A percentile compares a stretch with the other conserved stretches of the same genome.
Evolutionary conservation across 2,888 invertebrate species (phyloP).

Genomic region (Escarpia spicata): DNA sequence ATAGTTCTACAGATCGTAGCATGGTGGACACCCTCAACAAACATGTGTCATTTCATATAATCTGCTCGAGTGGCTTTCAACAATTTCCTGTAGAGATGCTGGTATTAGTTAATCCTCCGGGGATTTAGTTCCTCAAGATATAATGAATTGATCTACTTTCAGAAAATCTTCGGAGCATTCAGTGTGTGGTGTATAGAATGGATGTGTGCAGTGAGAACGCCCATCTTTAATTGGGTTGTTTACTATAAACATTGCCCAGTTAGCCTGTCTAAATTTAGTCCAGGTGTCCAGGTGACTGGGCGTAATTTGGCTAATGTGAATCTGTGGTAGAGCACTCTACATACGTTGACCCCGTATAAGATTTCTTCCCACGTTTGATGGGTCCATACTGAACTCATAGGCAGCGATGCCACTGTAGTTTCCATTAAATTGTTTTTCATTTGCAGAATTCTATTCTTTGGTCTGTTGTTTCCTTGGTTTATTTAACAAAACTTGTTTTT

Average conservation of each 20-base stretch:
- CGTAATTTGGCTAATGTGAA: not conserved
- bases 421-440: too few species aligned
- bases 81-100: not conserved
- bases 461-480: too few species aligned
- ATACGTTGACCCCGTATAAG: not conserved
- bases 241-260: not conserved
- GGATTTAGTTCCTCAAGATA: not conserved
- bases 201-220: not conserved
- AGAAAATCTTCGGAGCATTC: not conserved
- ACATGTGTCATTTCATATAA: not conserved
- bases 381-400: not conserved
- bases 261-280: not conserved
- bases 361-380: not conserved
- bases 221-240: constrained; percentile 5
- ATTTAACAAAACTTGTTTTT: too few species aligned
- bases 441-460: too few species aligned
- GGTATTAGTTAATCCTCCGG: not conserved
- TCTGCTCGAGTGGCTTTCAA: not conserved
- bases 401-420: not conserved
- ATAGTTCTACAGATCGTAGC: not conserved
- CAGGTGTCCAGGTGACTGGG: not conserved
- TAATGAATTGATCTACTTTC: not conserved
- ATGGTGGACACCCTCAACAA: not conserved
- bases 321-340: not conserved
- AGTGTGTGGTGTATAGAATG: not conserved